phyloP scores from a whole-genome alignment of 1,140 invertebrate species.

The Penaeus indicus region DNA sequence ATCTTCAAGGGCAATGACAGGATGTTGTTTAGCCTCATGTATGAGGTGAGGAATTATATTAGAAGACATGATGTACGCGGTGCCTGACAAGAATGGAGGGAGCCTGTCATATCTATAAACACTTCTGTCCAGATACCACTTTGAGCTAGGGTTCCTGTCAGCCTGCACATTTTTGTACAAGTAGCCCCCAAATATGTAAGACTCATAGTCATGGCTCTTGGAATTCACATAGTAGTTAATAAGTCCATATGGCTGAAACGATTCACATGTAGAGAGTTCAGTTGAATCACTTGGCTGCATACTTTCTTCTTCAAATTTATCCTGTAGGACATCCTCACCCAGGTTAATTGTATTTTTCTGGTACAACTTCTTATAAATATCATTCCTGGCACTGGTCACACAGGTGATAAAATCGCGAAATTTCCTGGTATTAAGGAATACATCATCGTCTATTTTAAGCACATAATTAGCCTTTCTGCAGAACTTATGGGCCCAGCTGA shows the following conservation, averaged over 20 bases:
- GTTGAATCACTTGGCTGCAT: too few species aligned
- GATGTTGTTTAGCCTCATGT: slow-evolving; percentile 64
- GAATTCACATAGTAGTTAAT: slow-evolving; percentile 56
- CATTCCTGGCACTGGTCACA: slow-evolving; percentile 25
- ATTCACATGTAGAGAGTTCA: not conserved
- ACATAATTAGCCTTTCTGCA: slow-evolving; percentile 64
- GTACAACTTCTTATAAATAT: not conserved
- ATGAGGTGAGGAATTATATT: slow-evolving; percentile 65
- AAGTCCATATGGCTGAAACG: slow-evolving; percentile 31
- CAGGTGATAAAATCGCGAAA: slow-evolving; percentile 42
- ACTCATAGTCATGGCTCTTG: slow-evolving; percentile 55
- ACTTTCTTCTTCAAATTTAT: too few species aligned
- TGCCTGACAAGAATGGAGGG: slow-evolving; percentile 68
- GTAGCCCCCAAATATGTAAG: slow-evolving; percentile 66
- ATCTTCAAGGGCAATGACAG: slow-evolving; percentile 71
- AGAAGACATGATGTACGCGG: slow-evolving; percentile 67
- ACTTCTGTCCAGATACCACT: slow-evolving; percentile 50
- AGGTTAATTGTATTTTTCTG: not conserved
- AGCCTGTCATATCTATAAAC: slow-evolving; percentile 64
- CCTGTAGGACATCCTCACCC: too few species aligned
- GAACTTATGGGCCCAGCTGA: slow-evolving; percentile 70
- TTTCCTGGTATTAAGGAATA: slow-evolving; percentile 64
- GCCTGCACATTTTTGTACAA: slow-evolving; percentile 49
- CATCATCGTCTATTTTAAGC: slow-evolving; percentile 68
- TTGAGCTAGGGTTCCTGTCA: slow-evolving; percentile 45